Evolutionary conservation across 1,140 invertebrate genomes (phyloP), one percentile per base, ranked within the genome.

Genomic region (Pinna nobilis): DNA sequence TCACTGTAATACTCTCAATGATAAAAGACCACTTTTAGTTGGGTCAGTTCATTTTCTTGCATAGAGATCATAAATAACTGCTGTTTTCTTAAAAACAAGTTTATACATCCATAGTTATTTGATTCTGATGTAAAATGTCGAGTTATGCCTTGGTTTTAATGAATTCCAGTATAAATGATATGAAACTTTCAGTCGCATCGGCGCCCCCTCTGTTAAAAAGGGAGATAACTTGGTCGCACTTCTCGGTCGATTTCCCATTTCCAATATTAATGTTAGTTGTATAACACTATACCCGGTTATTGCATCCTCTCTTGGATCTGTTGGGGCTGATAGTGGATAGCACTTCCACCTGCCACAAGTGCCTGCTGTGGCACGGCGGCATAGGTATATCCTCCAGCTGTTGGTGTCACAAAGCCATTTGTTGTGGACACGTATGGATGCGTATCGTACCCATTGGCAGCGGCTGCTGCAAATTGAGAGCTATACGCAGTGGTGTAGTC

Each of bases 291-390:
- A 35, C n/a, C 18, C 55, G 37, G n/a, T 76, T 73, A 82, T 73
- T 84, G 76, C 71, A 84, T 69, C 37, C 83, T 66, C 50, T 84
- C 83, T 67, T 83, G 83, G 15, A 84, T 82, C 66, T 82, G 83
- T 66, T 80, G 82, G 30, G 81, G 70, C 49, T 84, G 83, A 65
- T 74, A 84, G 61, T 80, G 77, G 23, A 78, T 75, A 44, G 77
- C 77, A 60, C 80, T 75, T 37, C 70, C 71, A 18, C 78, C 71
- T 13, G 80, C 78, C 13, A 75, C 78, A 18, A 76, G 60, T 28
- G 82, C 77, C 11, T 76, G 70, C 49, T 77, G 79, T 28, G 80
- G 80, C 25, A 79, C 72, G 63, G 81, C 80, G 65, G 80, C 79
- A 66, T 82, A 82, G 0, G 83, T 83, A 71, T 84, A 84, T 28